A percentile compares a stretch with the other conserved stretches of the same genome.
Conservation (phyloP, 2,113 vertebrate species). For the Apteryx owenii region DNA sequence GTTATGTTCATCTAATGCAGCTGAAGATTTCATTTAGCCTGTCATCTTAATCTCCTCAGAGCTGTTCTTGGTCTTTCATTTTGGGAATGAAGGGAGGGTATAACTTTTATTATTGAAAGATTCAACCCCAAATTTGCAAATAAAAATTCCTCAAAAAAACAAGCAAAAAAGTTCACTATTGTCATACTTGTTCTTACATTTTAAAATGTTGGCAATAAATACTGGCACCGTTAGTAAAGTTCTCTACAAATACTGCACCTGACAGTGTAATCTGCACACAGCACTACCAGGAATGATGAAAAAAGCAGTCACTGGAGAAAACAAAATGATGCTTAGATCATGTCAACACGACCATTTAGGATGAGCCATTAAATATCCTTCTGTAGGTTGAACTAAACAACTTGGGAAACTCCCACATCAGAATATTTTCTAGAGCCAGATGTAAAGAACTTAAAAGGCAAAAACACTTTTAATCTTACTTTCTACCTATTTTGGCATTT, state of each 20-base stretch:
- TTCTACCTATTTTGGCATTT: background rate
- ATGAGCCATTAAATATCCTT: background rate
- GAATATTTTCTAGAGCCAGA: slow-evolving; percentile 30
- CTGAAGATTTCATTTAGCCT: slow-evolving; percentile 17
- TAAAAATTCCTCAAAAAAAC: background rate
- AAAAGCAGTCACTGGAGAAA: background rate
- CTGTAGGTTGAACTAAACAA: background rate
- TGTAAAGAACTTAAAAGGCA: background rate
- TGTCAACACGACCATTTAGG: background rate
- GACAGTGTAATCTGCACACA: background rate
- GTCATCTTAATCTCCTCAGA: background rate
- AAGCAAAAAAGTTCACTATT: background rate
- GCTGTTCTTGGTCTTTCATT: background rate
- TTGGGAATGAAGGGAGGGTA: background rate
- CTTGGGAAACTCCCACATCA: background rate
- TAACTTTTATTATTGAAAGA: background rate
- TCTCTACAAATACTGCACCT: background rate
- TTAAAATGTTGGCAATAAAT: background rate
- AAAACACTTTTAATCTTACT: background rate
- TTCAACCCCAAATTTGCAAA: background rate
- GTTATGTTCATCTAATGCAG: background rate
- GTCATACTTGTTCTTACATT: background rate
- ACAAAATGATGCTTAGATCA: background rate
- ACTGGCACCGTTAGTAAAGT: background rate
- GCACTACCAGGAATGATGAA: background rate